Evolutionary conservation across 2,797 vertebrate genomes (phyloP).

Genomic region (Sandelia bainsii): DNA sequence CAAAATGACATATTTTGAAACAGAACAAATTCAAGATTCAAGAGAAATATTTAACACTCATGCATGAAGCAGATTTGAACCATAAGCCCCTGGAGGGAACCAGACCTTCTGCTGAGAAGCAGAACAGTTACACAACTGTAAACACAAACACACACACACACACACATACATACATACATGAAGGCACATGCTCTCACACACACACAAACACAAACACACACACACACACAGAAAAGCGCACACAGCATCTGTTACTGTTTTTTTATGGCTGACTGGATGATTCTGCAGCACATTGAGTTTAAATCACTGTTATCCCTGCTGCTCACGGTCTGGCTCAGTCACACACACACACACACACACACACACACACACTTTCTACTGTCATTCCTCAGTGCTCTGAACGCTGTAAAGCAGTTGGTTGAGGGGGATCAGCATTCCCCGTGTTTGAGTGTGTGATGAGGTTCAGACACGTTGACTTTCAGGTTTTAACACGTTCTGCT

Average conservation of each 20-base stretch:
- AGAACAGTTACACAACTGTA: constrained; percentile 35
- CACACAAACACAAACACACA: constrained; percentile 1
- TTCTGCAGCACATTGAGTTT: constrained; percentile 25
- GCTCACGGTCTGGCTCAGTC: not conserved
- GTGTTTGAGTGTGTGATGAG: not conserved
- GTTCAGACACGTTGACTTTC: not conserved
- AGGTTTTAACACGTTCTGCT: not conserved
- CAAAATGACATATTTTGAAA: constrained; percentile 1
- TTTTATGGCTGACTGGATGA: constrained; percentile 21
- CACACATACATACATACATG: not conserved
- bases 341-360: not conserved
- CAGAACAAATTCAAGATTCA: too few species aligned
- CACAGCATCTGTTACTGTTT: constrained; percentile 37
- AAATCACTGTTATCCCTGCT: constrained; percentile 17
- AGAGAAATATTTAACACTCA: not conserved
- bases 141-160: constrained; percentile 9
- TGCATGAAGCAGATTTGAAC: constrained; percentile 9
- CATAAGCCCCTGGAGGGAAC: not conserved
- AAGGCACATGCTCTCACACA: not conserved
- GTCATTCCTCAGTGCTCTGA: not conserved
- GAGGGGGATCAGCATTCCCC: too few species aligned
- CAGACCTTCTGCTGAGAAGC: constrained; percentile 5
- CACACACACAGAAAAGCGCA: constrained; percentile 3
- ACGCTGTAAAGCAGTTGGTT: constrained; percentile 11
- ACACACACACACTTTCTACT: not conserved